Evolutionary conservation across 2,888 invertebrate species (phyloP), one percentile per base, ranked within the genome.

Genomic region (Drosophila formosana): DNA sequence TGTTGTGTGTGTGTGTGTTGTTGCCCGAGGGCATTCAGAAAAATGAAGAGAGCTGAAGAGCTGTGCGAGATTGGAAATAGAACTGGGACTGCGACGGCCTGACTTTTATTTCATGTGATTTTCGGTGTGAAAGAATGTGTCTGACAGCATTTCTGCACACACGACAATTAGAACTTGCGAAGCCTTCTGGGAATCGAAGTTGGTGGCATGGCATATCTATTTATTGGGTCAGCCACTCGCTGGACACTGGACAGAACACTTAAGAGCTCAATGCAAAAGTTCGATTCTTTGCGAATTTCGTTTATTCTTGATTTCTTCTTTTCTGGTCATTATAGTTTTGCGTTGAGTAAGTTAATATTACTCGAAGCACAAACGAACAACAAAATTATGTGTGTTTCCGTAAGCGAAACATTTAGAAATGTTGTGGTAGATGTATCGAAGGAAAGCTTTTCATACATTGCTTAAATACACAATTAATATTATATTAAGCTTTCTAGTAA

Each of bases 1-100:
- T 56, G 46, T 6, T 47, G 32, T 30, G 41, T 57, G 64, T 71
- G n/a, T n/a, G 45, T 30, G 46, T 45, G 51, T 45, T 41, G 26
- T 7, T 23, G 49, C 50, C 47, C 9, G 4, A 11, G 34, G 37
- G 8, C 13, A 49, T 34, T 11, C 41, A 34, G 13, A 6, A 9
- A 25, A 25, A 37, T 37, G 32, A 32, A 32, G 32, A 26, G n/a
- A 28, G 53, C 11, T 8, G 3, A 25, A 53, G 18, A 30, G 7
- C 18, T 11, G 11, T 9, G 41, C 28, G 30, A 25, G n/a, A 32
- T n/a, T 25, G 52, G 18, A 41, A 41, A 41, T 41, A 41, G 9
- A 56, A 34, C 41, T 49, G 7, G 2, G 18, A 18, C 18, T 18
- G 18, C 18, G 18, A 58, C n/a, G 7, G 23, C 13, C 26, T 28